A percentile compares a stretch with the other conserved stretches of the same genome.
Evolutionary conservation across 2,797 vertebrate genomes (phyloP).

Genomic region (Gymnodraco acuticeps): DNA sequence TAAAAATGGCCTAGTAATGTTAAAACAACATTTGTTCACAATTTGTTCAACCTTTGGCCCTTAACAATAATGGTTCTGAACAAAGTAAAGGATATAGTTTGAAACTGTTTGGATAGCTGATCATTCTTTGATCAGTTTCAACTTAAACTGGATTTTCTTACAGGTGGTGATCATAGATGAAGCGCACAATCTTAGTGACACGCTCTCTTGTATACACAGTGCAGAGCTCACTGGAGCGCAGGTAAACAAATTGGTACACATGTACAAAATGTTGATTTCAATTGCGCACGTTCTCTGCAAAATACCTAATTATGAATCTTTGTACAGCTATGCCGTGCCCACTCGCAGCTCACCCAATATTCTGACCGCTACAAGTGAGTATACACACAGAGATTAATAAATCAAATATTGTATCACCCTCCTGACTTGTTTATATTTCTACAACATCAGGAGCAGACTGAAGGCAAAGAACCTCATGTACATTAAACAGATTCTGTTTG

Average conservation of each 20-base stretch:
- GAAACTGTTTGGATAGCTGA: not conserved
- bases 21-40: not conserved
- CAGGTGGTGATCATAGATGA: constrained; percentile 96
- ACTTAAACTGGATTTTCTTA: constrained; percentile 4
- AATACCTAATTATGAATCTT: constrained; percentile 22
- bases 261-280: not conserved
- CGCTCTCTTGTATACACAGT: constrained; percentile 93
- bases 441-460: constrained; percentile 87
- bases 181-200: constrained; percentile 97
- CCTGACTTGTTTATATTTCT: constrained; percentile 19
- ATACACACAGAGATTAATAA: constrained; percentile 2
- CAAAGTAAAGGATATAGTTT: not conserved
- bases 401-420: not conserved
- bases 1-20: not conserved
- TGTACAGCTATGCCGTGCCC: constrained; percentile 91
- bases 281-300: not conserved
- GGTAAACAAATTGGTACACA: constrained; percentile 77
- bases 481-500: constrained; percentile 95
- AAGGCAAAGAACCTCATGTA: constrained; percentile 99
- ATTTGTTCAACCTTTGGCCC: not conserved
- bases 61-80: not conserved
- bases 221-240: constrained; percentile 91
- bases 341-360: constrained; percentile 95
- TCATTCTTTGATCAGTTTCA: not conserved
- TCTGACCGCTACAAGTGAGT: constrained; percentile 92